Evolutionary conservation across 2,888 invertebrate species (phyloP).

Genomic region (Drymonia ruficornis): DNA sequence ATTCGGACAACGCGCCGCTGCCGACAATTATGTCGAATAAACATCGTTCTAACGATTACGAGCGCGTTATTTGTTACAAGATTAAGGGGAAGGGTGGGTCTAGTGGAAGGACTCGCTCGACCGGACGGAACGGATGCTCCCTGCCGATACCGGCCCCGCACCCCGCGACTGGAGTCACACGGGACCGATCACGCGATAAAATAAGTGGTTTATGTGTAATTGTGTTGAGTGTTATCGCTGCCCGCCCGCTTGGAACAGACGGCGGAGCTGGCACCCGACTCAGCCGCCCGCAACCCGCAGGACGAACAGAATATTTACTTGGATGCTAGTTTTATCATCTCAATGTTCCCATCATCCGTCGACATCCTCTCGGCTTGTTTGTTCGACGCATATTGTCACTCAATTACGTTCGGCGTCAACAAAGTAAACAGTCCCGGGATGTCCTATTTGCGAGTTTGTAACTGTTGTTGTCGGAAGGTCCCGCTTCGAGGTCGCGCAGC

Average conservation of each 20-base stretch:
- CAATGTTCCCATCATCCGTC: background rate
- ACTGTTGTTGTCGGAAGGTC: background rate
- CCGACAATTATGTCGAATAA: background rate
- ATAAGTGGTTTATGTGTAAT: constrained; percentile 5
- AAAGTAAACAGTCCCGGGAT: background rate
- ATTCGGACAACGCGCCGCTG: background rate
- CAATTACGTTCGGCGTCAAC: background rate
- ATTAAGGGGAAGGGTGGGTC: constrained; percentile 4
- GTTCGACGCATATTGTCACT: background rate
- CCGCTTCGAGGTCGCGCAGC: background rate
- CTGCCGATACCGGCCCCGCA: background rate
- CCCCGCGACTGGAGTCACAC: background rate
- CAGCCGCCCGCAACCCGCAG: background rate
- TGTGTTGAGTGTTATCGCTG: constrained; percentile 3
- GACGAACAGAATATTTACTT: background rate
- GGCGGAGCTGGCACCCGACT: background rate
- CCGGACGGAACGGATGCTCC: background rate
- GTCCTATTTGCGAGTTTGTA: background rate
- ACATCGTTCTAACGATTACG: background rate
- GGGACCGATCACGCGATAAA: constrained; percentile 2
- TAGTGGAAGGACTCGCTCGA: background rate
- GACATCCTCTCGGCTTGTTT: background rate
- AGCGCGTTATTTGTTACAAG: constrained; percentile 7
- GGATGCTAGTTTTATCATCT: background rate
- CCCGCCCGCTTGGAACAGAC: constrained; percentile 4